Base-by-base conservation (phyloP, 2,797 vertebrate genomes). In the Ctenosaura bakeri region DNA sequence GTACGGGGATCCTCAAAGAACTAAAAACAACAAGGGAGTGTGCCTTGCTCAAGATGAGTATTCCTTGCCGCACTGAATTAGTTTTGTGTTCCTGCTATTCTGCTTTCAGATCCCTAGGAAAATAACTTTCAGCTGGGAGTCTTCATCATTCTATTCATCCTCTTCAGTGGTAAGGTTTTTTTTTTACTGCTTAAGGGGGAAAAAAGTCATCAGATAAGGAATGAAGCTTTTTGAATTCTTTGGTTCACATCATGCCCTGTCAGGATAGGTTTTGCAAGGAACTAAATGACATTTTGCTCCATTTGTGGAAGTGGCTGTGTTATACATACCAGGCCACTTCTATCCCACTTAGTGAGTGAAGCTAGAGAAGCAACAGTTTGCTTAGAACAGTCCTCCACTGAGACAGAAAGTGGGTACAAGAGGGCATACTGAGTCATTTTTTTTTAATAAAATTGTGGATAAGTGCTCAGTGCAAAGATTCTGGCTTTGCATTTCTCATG, bases 91-190 rank as follows among this genome's bases (percentile, higher is more conserved):
- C 29, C 42, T 66, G 0, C 12, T 93, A 90, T 94, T 26, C 35
- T 86, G 79, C 83, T 88, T 95, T 54, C 94, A 98, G 98, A 95
- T 98, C 50, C 96, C 96, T 83, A 93, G 97, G 71, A 97, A 97
- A 88, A 92, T 97, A 85, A 97, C 96, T 32, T 94, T 90, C 52
- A 89, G 95, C 93, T 97, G 97, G 95, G 97, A 94, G 94, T 98
- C 90, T 6, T 92, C 93, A 86, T 85, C 93, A 46, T 94, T 96
- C 42, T 97, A 95, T 74, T 97, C 97, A 18, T 88, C 97, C 64
- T 98, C 97, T 84, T 97, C 98, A 89, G 97, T 96, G 97, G 98
- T 98, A 91, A 98, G 98, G 97, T 90, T 79, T 18, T 89, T 69
- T 62, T 32, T 76, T 32, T 76, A 10, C 3, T 24, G 6, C 35